These are phyloP conservation scores for Cheirogaleus medius DNA, from an alignment of 2,113 vertebrate species.

Conservation along the genomic window DNA sequence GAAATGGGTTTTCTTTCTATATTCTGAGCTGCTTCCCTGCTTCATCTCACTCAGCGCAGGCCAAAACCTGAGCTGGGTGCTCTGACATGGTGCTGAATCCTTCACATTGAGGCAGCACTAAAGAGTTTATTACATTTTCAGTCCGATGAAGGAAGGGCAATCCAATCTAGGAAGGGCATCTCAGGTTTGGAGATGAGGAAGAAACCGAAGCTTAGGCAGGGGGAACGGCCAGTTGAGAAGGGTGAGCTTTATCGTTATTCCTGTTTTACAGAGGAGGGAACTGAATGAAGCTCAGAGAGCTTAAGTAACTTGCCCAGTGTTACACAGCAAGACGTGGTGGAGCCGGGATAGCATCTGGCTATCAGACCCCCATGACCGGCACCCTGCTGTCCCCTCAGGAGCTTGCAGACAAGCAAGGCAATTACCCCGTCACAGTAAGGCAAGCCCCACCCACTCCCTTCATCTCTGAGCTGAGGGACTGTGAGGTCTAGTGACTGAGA, in stretches of 20 bases:
- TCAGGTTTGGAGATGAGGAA: background rate
- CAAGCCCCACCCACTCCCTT: background rate
- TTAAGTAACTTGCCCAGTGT: background rate
- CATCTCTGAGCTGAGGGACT: background rate
- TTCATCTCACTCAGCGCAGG: background rate
- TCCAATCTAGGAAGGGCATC: background rate
- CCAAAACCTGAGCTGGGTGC: background rate
- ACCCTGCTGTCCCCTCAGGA: background rate
- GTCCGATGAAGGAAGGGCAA: background rate
- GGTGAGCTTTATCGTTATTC: background rate
- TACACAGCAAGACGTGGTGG: background rate
- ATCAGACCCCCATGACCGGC: too few species aligned
- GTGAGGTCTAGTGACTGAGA: background rate
- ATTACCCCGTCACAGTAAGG: background rate
- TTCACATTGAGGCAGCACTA: background rate
- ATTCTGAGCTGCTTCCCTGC: background rate
- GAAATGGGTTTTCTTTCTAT: constrained; percentile 42
- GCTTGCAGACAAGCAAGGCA: background rate
- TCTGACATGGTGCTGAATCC: background rate
- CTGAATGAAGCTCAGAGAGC: background rate
- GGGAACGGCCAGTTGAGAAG: background rate
- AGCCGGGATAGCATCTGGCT: background rate
- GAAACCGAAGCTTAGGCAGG: background rate
- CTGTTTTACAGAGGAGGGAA: background rate
- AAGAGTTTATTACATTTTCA: background rate